Base-by-base conservation (phyloP, 2,888 invertebrate genomes). In the Lasioglossum oenotherae region DNA sequence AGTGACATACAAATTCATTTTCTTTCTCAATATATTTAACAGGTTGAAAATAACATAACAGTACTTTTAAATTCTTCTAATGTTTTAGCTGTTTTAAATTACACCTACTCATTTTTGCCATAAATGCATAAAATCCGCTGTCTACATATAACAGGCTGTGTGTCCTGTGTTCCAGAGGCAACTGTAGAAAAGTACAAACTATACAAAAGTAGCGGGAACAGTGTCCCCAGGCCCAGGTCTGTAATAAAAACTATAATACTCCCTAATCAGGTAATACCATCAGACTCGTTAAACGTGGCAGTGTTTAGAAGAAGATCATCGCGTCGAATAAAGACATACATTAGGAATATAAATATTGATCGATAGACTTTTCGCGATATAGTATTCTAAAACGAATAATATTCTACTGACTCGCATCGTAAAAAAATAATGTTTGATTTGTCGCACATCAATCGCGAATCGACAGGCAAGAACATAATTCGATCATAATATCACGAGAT, bases 231-330 rank as follows among this genome's bases (percentile, higher is more conserved):
- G n/a, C 12, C 57, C 23, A n/a, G n/a, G 53, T n/a, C 23, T 53
- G n/a, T n/a, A 12, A 57, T 57, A 57, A 57, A 57, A 57, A 57
- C 57, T 57, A 57, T 12, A 57, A 57, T 19, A 78, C 35, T 67
- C 23, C 60, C 49, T 81, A 74, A 35, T 71, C 67, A 57, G 41
- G 67, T 80, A n/a, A 71, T 38, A 74, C 38, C 4, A 31, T 81
- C 44, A 67, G 41, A 23, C 41, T 81, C 31, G 3, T 35, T 74
- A 57, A 64, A 73, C 27, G 4, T 78, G 74, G 80, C 80, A 81
- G 76, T 80, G 35, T 76, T 75, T 10, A 41, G 4, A 38, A 31
- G 6, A 49, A 72, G 27, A 38, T 78, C 35, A 16, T 77, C 69
- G 19, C 67, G 5, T 41, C 23, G 19, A 49, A 35, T 23, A 35